Conservation (phyloP, 2,888 invertebrate species). For the Synergus itoensis region DNA sequence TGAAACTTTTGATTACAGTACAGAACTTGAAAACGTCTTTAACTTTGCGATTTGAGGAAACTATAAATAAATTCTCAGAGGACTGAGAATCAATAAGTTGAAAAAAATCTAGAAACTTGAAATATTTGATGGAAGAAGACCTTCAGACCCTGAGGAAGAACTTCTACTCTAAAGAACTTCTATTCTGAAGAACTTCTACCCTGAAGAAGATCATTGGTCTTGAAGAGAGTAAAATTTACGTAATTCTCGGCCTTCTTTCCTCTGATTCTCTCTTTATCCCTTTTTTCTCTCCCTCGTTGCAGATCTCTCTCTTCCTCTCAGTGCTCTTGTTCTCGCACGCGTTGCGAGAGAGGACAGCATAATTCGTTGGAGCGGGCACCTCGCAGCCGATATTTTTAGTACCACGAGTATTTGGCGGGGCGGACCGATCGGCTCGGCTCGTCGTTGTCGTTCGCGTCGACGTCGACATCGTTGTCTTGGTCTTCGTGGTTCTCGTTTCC, state of each 20-base stretch:
- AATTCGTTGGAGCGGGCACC: constrained; percentile 67
- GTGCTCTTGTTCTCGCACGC: constrained; percentile 47
- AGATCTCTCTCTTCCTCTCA: constrained; percentile 43
- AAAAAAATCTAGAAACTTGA: neutral
- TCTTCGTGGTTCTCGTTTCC: constrained; percentile 47
- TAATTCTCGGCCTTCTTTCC: constrained; percentile 62
- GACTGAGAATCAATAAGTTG: too few relatives aligned
- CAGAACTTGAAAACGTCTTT: too few relatives aligned
- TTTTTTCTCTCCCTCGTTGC: constrained; percentile 43
- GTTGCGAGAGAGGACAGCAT: constrained; percentile 61
- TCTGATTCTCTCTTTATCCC: constrained; percentile 44
- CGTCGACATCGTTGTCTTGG: constrained; percentile 56
- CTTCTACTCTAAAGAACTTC: neutral
- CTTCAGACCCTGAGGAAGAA: neutral
- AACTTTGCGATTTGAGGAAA: too few relatives aligned
- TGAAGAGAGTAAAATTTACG: constrained; percentile 62
- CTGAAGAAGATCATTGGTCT: neutral
- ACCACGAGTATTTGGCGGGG: constrained; percentile 76
- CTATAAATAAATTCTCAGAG: too few relatives aligned
- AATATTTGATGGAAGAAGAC: neutral
- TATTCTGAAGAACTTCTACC: neutral
- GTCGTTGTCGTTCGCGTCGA: constrained; percentile 51
- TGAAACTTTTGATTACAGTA: too few relatives aligned
- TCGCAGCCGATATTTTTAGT: constrained; percentile 75
- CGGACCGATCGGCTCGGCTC: constrained; percentile 58